A percentile compares a stretch with the other conserved stretches of the same genome.
These are phyloP conservation scores for Eudyptes chrysolophus DNA, from an alignment of 2,113 vertebrate genomes.

Conservation along the genomic window DNA sequence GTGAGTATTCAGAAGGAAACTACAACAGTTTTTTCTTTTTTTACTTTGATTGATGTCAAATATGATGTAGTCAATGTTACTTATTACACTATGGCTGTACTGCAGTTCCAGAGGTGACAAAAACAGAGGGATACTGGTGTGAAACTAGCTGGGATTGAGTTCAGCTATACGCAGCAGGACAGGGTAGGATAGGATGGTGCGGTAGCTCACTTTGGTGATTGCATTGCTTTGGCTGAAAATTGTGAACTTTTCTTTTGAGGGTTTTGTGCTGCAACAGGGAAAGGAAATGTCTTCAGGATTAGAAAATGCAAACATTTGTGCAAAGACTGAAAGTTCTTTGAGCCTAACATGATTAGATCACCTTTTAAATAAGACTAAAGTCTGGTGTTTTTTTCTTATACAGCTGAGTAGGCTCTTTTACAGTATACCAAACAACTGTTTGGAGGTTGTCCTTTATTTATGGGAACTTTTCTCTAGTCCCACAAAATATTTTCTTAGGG, in stretches of 20 bases:
- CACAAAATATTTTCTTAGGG: neutral
- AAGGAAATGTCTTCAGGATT: neutral
- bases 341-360: neutral
- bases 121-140: neutral
- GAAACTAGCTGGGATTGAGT: neutral
- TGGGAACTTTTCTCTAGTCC: neutral
- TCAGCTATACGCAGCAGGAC: no score
- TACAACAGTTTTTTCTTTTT: neutral
- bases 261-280: neutral
- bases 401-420: neutral
- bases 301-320: neutral
- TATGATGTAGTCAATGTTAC: neutral
- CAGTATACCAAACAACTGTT: neutral
- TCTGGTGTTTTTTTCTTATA: neutral
- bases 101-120: neutral
- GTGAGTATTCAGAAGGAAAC: neutral
- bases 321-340: neutral
- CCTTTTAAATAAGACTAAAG: neutral
- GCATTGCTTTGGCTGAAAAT: neutral
- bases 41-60: neutral
- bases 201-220: neutral
- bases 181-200: neutral
- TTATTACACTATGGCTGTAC: neutral
- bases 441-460: neutral
- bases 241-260: neutral